These are phyloP conservation scores for Erythrocercus mccallii DNA, from an alignment of 2,113 vertebrate species.

Conservation along the genomic window DNA sequence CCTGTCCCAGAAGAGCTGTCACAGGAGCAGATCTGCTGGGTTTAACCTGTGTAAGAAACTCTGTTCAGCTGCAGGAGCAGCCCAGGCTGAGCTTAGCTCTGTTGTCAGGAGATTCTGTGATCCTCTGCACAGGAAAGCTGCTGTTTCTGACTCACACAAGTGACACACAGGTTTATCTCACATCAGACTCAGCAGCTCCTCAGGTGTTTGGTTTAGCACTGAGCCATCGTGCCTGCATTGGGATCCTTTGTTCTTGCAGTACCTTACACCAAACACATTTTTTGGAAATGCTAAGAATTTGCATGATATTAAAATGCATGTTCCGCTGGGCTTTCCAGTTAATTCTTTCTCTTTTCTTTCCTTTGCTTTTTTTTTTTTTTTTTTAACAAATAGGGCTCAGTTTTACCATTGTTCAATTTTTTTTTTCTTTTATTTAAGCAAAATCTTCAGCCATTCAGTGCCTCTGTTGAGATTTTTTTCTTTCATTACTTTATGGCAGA, in stretches of 20 bases:
- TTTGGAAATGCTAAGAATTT: conserved; percentile 35
- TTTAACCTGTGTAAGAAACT: background rate
- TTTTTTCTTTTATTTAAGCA: conserved; percentile 51
- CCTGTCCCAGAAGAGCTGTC: background rate
- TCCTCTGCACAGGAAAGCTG: background rate
- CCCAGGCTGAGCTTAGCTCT: background rate
- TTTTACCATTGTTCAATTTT: conserved; percentile 31
- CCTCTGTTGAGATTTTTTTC: conserved; percentile 52
- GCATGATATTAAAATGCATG: conserved; percentile 50
- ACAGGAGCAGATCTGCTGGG: background rate
- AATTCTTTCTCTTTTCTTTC: background rate
- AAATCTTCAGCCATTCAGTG: conserved; percentile 34
- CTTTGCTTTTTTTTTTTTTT: background rate
- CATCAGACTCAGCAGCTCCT: background rate
- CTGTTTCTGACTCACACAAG: background rate
- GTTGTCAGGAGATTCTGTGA: background rate
- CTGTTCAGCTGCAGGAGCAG: background rate
- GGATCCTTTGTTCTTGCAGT: conserved; percentile 16
- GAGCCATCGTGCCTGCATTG: background rate
- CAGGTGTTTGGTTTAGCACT: background rate
- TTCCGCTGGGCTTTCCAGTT: conserved; percentile 24
- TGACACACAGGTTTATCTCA: background rate
- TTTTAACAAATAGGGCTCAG: background rate
- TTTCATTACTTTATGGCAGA: conserved; percentile 66
- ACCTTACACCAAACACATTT: background rate